Conservation (phyloP, 2,113 vertebrate species). For the Nibea albiflora region DNA sequence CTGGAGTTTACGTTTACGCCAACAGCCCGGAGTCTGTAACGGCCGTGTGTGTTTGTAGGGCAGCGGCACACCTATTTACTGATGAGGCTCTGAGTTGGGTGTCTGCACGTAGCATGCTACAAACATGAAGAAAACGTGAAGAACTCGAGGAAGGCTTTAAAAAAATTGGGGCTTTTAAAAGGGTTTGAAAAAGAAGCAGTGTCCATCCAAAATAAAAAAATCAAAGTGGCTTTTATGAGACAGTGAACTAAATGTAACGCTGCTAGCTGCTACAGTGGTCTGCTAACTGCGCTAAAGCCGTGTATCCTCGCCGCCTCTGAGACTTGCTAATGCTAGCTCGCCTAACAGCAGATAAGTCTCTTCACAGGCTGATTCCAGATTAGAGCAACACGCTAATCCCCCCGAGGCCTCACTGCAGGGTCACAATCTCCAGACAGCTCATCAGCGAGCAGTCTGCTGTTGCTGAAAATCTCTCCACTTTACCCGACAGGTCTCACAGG, state of each 20-base stretch:
- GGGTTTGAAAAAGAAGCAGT: neutral
- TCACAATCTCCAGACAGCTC: slow-evolving; percentile 79
- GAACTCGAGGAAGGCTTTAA: slow-evolving; percentile 24
- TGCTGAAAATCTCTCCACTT: slow-evolving; percentile 58
- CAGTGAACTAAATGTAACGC: neutral
- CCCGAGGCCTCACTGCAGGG: slow-evolving; percentile 67
- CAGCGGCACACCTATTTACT: slow-evolving; percentile 52
- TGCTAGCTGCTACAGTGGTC: neutral
- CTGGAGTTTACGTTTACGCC: slow-evolving; percentile 55
- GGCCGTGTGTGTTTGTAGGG: slow-evolving; percentile 40
- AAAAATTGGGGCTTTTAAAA: neutral
- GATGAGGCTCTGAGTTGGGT: slow-evolving; percentile 52
- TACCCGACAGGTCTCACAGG: slow-evolving; percentile 29
- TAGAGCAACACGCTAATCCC: slow-evolving; percentile 81
- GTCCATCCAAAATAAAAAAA: neutral
- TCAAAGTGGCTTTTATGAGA: neutral
- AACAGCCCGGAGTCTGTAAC: slow-evolving; percentile 53
- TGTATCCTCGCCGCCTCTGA: slow-evolving; percentile 14
- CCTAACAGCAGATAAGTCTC: slow-evolving; percentile 73
- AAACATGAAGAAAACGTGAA: slow-evolving; percentile 43
- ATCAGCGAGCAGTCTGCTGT: slow-evolving; percentile 58
- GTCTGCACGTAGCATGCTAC: slow-evolving; percentile 11
- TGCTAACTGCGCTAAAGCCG: slow-evolving; percentile 14
- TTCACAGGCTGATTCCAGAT: slow-evolving; percentile 81
- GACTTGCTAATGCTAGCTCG: slow-evolving; percentile 68